Evolutionary conservation across 2,113 vertebrate species (phyloP), one percentile per base, ranked within the genome.

Genomic region (Cercocebus atys): DNA sequence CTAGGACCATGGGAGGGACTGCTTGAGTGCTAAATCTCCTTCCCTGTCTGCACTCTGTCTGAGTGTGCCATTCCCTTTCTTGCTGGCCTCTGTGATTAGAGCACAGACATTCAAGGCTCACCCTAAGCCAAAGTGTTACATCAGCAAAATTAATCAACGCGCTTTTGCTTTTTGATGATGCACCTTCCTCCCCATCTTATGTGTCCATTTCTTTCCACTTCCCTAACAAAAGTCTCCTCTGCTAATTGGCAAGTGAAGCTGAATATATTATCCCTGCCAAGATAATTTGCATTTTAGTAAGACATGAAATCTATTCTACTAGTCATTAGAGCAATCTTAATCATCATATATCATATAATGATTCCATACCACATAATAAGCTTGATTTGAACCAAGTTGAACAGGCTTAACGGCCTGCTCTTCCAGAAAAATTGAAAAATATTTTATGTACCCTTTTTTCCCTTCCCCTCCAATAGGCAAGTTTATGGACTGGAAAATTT

Each of bases 231-330:
- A 55, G 12, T 90, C 61, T 92, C 32, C 43, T 96, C n/a, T 75
- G 7, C 16, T 83, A 94, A 92, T 32, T 87, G 95, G 55, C 25
- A 93, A 96, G 50, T 68, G 27, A 73, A 87, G 14, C 45, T 73
- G 68, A 93, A 87, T 90, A n/a, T 50, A 83, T 90, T 61, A 84
- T 73, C 66, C 45, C 73, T 96, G 40, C 68, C 17, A 72, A 94
- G 55, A 88, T 88, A 80, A 97, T 94, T 75, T 94, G 17, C 92
- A 90, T 96, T 96, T 95, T 94, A 92, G 87, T 95, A 89, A 94
- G 84, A 87, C 52, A 92, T n/a, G 90, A 92, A 94, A 95, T 83
- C 52, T 86, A 90, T 91, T 55, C 75, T 61, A 84, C 75, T 95
- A 90, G 59, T 92, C 80, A 79, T 94, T 83, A 90, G 35, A 83